phyloP scores from a whole-genome alignment of 2,888 invertebrate genomes.

The Sericinus montela region DNA sequence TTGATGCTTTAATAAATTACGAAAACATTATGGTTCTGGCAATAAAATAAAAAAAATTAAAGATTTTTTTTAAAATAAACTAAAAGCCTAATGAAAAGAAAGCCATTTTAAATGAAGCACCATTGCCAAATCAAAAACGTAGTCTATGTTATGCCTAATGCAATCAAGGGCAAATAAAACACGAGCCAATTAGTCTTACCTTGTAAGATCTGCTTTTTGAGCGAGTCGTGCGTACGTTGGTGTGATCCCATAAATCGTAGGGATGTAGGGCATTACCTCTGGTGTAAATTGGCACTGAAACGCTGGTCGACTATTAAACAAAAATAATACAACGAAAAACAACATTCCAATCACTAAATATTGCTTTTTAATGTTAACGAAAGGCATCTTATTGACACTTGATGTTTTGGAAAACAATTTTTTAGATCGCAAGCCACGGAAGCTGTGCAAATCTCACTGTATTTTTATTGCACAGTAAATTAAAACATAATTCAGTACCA shows the following conservation, averaged over 20 bases:
- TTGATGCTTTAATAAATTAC: no score
- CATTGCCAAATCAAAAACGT: slow-evolving; percentile 30
- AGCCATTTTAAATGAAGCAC: slow-evolving; percentile 10
- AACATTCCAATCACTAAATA: slow-evolving; percentile 69
- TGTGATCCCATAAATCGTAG: slow-evolving; percentile 93
- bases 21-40: no score
- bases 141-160: slow-evolving; percentile 20
- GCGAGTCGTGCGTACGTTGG: slow-evolving; percentile 93
- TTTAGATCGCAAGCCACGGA: not conserved
- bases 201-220: slow-evolving; percentile 96
- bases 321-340: slow-evolving; percentile 63
- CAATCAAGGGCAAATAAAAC: slow-evolving; percentile 57
- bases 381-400: slow-evolving; percentile 58
- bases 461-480: not conserved
- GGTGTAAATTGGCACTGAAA: slow-evolving; percentile 66
- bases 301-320: slow-evolving; percentile 64
- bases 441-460: slow-evolving; percentile 12
- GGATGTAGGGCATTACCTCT: slow-evolving; percentile 64
- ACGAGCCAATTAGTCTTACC: slow-evolving; percentile 71
- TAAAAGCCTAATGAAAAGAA: not conserved
- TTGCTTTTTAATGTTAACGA: slow-evolving; percentile 70
- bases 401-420: slow-evolving; percentile 22
- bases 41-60: no score
- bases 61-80: no score
- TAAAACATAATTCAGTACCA: slow-evolving; percentile 8